These are phyloP conservation scores for Coecobrya sp. DNA, from an alignment of 2,888 invertebrate species.

Conservation along the genomic window DNA sequence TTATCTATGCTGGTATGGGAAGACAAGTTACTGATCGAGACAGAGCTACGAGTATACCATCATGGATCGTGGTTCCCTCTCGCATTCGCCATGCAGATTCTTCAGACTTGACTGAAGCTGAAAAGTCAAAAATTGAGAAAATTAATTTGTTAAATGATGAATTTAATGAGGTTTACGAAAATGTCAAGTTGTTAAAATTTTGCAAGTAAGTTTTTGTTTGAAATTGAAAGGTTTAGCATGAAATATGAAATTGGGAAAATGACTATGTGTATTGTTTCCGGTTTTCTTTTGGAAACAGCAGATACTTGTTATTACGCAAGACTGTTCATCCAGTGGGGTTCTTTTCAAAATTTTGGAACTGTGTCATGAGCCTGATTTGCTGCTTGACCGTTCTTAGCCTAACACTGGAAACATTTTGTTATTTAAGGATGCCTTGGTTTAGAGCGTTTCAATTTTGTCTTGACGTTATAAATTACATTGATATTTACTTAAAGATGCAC, in stretches of 20 bases:
- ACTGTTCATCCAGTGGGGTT: constrained; percentile 84
- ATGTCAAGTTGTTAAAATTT: neutral
- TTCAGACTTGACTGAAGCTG: neutral
- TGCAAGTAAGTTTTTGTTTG: constrained; percentile 66
- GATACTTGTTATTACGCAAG: constrained; percentile 80
- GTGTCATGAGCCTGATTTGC: constrained; percentile 78
- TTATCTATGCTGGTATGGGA: constrained; percentile 69
- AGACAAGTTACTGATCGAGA: neutral
- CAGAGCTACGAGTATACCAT: constrained; percentile 68
- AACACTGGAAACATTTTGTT: constrained; percentile 79
- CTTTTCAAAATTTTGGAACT: constrained; percentile 84
- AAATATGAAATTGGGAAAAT: neutral
- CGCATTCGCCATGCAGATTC: neutral
- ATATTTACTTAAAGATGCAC: constrained; percentile 85
- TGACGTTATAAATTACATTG: constrained; percentile 79
- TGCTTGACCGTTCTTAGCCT: constrained; percentile 76
- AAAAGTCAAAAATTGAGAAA: neutral
- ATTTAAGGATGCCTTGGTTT: constrained; percentile 71
- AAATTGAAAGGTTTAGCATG: too few species aligned
- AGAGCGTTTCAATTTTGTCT: constrained; percentile 70
- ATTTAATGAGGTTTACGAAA: constrained; percentile 63
- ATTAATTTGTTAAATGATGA: constrained; percentile 72
- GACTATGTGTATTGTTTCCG: too few species aligned
- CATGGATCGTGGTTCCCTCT: constrained; percentile 81
- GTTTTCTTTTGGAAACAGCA: constrained; percentile 39